Evolutionary conservation across 2,888 invertebrate genomes (phyloP).

Genomic region (Adineta ricciae): DNA sequence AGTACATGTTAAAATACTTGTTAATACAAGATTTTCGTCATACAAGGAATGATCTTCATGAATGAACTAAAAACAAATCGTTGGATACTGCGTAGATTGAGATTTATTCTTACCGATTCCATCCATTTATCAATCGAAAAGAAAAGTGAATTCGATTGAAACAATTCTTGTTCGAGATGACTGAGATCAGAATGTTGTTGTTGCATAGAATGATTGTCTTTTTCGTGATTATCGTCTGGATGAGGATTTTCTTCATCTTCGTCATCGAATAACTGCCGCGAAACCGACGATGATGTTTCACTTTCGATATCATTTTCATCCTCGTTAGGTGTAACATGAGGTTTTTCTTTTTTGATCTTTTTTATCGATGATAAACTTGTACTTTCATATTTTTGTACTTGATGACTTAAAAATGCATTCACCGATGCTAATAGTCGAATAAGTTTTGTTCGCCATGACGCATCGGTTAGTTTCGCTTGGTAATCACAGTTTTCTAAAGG

Average conservation of each 20-base stretch:
- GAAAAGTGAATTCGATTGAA: not conserved
- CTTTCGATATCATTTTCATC: not conserved
- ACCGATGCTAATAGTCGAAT: constrained; percentile 1
- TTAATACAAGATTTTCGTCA: not conserved
- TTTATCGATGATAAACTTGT: not conserved
- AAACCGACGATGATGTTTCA: not conserved
- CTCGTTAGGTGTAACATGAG: not conserved
- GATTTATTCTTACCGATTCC: not conserved
- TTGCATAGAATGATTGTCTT: not conserved
- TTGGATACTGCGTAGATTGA: too few relatives aligned
- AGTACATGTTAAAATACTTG: constrained; percentile 2
- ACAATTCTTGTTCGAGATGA: constrained; percentile 3
- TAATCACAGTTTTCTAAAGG: not conserved
- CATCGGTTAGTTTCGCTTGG: not conserved
- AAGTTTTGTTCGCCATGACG: not conserved
- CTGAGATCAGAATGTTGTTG: not conserved
- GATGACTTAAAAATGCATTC: not conserved
- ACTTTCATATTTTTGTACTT: not conserved
- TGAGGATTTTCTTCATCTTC: not conserved
- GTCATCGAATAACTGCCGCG: not conserved
- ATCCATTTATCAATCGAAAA: not conserved
- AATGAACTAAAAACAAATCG: not conserved
- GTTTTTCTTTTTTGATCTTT: not conserved
- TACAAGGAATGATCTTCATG: not conserved
- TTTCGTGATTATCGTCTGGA: not conserved